A percentile compares a stretch with the other conserved stretches of the same genome.
Conservation (phyloP, 2,888 invertebrate species). For the Acanthosepion pharaonis region DNA sequence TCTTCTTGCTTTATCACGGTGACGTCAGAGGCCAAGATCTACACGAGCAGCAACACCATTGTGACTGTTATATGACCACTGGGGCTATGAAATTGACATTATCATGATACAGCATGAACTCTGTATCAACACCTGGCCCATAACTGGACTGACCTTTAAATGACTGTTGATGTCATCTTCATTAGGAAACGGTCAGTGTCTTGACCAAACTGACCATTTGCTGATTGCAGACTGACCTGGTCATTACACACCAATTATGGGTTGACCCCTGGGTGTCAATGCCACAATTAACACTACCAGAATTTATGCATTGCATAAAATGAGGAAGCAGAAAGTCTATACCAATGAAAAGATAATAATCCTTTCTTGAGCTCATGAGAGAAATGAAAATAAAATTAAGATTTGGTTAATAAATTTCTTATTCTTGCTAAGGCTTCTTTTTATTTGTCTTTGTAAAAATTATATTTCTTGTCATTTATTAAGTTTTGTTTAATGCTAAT, state of each 20-base stretch:
- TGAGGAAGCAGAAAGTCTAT: not conserved
- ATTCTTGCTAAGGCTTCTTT: no score
- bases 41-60: not conserved
- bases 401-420: no score
- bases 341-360: not conserved
- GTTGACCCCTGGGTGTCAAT: not conserved
- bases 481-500: no score
- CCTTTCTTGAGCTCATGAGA: not conserved
- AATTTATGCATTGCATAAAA: not conserved
- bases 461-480: no score
- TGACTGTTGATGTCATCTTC: not conserved
- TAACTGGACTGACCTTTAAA: not conserved
- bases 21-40: not conserved
- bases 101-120: not conserved
- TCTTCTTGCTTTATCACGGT: not conserved
- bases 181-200: not conserved
- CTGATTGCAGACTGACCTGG: not conserved
- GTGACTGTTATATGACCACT: not conserved
- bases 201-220: not conserved
- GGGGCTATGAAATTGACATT: not conserved
- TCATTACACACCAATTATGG: slow-evolving; percentile 23
- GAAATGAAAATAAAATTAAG: no score
- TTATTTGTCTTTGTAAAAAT: no score
- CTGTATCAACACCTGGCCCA: not conserved
- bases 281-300: not conserved